Evolutionary conservation across 1,140 invertebrate genomes (phyloP).

Genomic region (Globodera rostochiensis): DNA sequence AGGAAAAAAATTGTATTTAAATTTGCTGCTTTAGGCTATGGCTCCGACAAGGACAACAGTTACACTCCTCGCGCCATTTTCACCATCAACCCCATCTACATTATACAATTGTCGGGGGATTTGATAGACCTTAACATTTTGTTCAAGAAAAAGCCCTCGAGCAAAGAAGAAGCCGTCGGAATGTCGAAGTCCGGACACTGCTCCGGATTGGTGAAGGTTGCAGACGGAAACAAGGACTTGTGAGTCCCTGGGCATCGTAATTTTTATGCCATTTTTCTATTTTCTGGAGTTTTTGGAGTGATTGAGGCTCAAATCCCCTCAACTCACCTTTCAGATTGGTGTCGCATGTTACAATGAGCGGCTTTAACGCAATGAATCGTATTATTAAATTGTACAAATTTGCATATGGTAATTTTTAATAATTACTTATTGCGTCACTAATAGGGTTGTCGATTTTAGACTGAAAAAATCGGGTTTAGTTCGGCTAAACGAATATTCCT

Average conservation of each 20-base stretch:
- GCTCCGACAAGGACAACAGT: conserved; percentile 14
- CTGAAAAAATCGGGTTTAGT: too few relatives aligned
- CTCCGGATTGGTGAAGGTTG: conserved; percentile 60
- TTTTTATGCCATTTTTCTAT: too few relatives aligned
- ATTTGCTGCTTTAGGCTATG: conserved; percentile 8
- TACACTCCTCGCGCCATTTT: conserved; percentile 51
- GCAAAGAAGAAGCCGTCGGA: conserved; percentile 44
- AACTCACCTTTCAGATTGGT: conserved; percentile 39
- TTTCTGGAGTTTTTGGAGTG: too few relatives aligned
- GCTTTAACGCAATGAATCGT: conserved; percentile 63
- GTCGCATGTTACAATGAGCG: conserved; percentile 62
- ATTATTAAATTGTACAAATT: conserved; percentile 65
- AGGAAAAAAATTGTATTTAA: too few relatives aligned
- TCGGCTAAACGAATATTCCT: too few relatives aligned
- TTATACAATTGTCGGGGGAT: conserved; percentile 63
- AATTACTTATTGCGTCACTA: conserved; percentile 3
- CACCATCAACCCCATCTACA: conserved; percentile 50
- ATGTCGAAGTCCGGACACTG: conserved; percentile 60
- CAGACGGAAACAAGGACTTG: conserved; percentile 56
- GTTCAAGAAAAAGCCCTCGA: conserved; percentile 51
- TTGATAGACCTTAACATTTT: conserved; percentile 57
- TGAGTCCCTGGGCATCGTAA: background rate
- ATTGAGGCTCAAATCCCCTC: too few relatives aligned
- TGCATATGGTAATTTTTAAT: conserved; percentile 51
- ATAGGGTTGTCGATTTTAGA: too few relatives aligned